phyloP scores from a whole-genome alignment of 2,888 invertebrate species.

The Drosophila sordidula region DNA sequence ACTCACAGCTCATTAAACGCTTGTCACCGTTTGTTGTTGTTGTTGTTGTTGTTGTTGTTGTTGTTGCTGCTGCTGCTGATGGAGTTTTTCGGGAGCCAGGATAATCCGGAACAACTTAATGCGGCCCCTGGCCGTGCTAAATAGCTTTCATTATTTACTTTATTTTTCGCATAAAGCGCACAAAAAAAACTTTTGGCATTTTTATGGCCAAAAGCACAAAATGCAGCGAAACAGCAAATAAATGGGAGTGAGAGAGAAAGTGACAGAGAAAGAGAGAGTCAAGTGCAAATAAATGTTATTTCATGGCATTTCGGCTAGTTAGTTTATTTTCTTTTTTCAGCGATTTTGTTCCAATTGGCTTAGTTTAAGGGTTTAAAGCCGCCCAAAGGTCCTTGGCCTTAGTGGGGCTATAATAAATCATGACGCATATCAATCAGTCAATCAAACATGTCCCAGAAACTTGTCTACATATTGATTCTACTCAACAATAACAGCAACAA shows the following conservation, averaged over 20 bases:
- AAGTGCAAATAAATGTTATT: conserved; percentile 26
- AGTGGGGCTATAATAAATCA: conserved; percentile 64
- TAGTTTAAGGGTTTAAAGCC: conserved; percentile 24
- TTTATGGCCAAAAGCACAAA: conserved; percentile 31
- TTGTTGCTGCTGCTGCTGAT: conserved; percentile 28
- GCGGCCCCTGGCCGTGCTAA: conserved; percentile 74
- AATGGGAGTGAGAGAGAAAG: conserved; percentile 2
- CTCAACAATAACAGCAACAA: conserved; percentile 27
- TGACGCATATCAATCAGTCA: conserved; percentile 79
- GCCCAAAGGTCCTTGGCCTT: conserved; percentile 37
- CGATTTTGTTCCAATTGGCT: not conserved
- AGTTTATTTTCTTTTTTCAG: not conserved
- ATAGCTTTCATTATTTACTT: conserved; percentile 78
- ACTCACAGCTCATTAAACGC: conserved; percentile 73
- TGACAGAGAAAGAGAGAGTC: conserved; percentile 5
- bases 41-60: conserved; percentile 18
- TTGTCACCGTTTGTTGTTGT: conserved; percentile 53
- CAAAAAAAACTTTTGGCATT: conserved; percentile 37
- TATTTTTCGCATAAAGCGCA: conserved; percentile 61
- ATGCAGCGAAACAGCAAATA: conserved; percentile 24
- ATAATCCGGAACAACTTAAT: conserved; percentile 65
- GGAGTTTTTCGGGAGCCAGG: conserved; percentile 30
- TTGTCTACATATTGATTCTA: conserved; percentile 69
- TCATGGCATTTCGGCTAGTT: conserved; percentile 10
- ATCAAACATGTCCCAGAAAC: conserved; percentile 65